Conservation (phyloP, 1,140 invertebrate genomes). For the Musca vetustissima region DNA sequence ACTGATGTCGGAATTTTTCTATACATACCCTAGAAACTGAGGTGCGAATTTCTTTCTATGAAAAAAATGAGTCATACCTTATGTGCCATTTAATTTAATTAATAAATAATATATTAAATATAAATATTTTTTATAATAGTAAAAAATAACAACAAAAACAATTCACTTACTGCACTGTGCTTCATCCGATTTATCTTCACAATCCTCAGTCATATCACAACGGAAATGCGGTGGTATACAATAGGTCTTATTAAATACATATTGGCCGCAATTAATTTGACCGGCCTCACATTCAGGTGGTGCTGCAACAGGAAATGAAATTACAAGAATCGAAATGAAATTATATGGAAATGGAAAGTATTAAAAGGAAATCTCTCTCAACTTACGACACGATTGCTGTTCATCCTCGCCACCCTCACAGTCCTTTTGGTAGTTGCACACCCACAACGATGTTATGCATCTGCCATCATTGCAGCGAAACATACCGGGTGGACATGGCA, state of each 20-base stretch:
- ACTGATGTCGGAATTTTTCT: too few species aligned
- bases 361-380: slow-evolving; percentile 32
- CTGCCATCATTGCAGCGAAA: slow-evolving; percentile 82
- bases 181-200: slow-evolving; percentile 91
- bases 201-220: slow-evolving; percentile 92
- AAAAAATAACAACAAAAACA: neutral
- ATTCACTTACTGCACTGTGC: slow-evolving; percentile 85
- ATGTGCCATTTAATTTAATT: too few species aligned
- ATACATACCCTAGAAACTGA: too few species aligned
- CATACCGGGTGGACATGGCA: slow-evolving; percentile 68
- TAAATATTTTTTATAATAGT: neutral
- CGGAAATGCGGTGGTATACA: slow-evolving; percentile 86
- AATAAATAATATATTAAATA: neutral
- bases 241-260: slow-evolving; percentile 91
- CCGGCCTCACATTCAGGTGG: slow-evolving; percentile 86
- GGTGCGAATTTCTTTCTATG: too few species aligned
- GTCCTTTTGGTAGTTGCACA: slow-evolving; percentile 90
- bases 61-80: too few species aligned
- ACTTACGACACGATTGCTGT: slow-evolving; percentile 86
- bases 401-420: slow-evolving; percentile 90
- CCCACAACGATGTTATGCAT: slow-evolving; percentile 80
- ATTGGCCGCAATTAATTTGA: slow-evolving; percentile 85
- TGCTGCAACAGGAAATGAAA: slow-evolving; percentile 61
- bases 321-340: neutral
- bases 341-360: neutral